Conservation (phyloP, 2,797 vertebrate genomes). For the Notoglanidium macrostoma region DNA sequence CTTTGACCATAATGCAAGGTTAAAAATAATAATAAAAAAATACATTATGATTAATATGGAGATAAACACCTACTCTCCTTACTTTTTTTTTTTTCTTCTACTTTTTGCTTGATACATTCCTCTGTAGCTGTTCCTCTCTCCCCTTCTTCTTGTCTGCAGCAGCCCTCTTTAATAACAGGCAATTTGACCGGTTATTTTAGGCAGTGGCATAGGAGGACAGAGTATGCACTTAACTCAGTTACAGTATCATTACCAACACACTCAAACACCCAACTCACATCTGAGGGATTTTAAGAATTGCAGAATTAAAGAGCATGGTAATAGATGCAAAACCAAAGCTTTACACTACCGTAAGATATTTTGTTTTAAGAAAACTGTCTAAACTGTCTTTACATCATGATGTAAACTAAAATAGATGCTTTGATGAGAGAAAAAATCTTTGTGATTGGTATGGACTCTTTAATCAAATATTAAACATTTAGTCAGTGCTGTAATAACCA, state of each 20-base stretch:
- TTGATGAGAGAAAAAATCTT: background rate
- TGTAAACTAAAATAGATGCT: background rate
- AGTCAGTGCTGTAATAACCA: background rate
- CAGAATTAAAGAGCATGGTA: background rate
- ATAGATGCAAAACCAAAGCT: background rate
- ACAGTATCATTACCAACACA: background rate
- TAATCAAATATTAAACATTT: background rate
- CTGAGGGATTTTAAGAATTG: background rate
- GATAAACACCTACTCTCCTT: background rate
- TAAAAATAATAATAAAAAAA: background rate
- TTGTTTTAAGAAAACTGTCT: no score
- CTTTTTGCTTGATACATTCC: background rate
- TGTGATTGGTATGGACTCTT: background rate
- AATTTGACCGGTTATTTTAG: slow-evolving; percentile 30
- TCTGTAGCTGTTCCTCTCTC: background rate
- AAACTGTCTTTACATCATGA: background rate
- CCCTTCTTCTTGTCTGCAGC: background rate
- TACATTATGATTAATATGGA: background rate
- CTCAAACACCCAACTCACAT: background rate
- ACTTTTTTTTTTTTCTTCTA: background rate
- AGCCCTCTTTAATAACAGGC: slow-evolving; percentile 27
- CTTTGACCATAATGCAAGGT: background rate
- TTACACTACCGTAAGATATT: background rate
- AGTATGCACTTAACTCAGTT: background rate
- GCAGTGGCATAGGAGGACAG: slow-evolving; percentile 6